A percentile compares a stretch with the other conserved stretches of the same genome.
These are phyloP conservation scores for Sakesphorus luctuosus DNA, from an alignment of 2,113 vertebrate species.

Conservation along the genomic window DNA sequence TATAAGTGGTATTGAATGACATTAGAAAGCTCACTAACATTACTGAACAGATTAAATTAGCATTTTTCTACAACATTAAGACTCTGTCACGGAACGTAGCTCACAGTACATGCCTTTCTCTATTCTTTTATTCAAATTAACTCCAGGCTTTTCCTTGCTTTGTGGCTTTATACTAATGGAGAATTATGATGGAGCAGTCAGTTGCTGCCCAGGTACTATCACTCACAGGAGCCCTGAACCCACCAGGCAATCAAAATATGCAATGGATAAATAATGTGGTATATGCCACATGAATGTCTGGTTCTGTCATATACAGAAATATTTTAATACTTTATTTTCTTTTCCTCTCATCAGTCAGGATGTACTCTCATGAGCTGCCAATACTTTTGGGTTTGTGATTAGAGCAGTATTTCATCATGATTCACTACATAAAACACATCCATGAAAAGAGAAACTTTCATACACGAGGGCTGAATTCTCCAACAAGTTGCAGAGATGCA, in stretches of 20 bases:
- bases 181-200: neutral
- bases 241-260: neutral
- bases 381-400: neutral
- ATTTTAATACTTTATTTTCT: neutral
- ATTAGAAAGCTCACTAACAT: constrained; percentile 5
- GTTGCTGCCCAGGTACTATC: neutral
- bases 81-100: neutral
- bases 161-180: neutral
- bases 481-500: neutral
- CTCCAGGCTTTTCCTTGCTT: neutral
- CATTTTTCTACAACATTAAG: constrained; percentile 33
- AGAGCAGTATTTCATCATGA: neutral
- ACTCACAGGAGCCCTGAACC: neutral
- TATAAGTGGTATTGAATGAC: neutral
- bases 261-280: neutral
- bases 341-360: neutral
- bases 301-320: neutral
- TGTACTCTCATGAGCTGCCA: neutral
- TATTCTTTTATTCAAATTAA: constrained; percentile 31
- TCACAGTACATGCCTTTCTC: neutral
- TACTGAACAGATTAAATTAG: constrained; percentile 14
- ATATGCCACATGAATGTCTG: neutral
- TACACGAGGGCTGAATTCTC: neutral
- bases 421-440: neutral
- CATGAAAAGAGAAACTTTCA: neutral